A percentile compares a stretch with the other conserved stretches of the same genome.
These are phyloP conservation scores for Ethmia dodecea DNA, from an alignment of 2,888 invertebrate species.

Conservation along the genomic window DNA sequence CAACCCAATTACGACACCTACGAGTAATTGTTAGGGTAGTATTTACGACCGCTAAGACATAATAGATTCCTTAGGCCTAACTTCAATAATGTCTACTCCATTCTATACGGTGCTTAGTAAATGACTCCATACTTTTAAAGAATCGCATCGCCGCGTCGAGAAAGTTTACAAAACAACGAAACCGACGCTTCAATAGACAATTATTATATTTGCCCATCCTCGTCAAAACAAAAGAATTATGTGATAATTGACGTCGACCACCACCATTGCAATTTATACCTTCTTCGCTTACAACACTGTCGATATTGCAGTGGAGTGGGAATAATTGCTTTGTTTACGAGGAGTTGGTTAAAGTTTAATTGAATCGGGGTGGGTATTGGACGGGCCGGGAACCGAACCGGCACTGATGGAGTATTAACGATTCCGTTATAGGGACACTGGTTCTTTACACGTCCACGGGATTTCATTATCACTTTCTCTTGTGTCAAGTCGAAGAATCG, in stretches of 20 bases:
- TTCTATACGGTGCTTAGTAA: no score
- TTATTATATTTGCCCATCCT: constrained; percentile 19
- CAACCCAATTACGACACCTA: no score
- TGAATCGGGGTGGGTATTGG: constrained; percentile 45
- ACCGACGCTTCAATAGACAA: neutral
- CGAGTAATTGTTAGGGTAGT: no score
- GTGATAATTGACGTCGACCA: constrained; percentile 41
- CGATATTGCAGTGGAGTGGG: constrained; percentile 32
- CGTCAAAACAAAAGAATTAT: constrained; percentile 49
- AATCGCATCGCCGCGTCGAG: no score
- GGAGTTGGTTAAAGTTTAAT: constrained; percentile 72
- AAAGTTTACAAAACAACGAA: no score
- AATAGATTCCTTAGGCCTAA: no score
- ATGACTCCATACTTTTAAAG: no score
- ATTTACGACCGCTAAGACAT: no score
- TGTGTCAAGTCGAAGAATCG: no score
- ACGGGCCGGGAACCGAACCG: constrained; percentile 14
- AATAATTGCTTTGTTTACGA: constrained; percentile 71
- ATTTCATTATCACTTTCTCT: constrained; percentile 34
- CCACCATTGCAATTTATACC: constrained; percentile 19
- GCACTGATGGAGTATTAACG: constrained; percentile 57
- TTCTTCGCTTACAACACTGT: constrained; percentile 24
- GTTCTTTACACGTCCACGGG: constrained; percentile 46
- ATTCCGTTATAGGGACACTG: constrained; percentile 39
- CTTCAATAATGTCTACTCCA: no score